Percentiles rank a stretch among this genome's conserved stretches.
Evolutionary conservation across 2,888 invertebrate genomes (phyloP).

Genomic region (Noctua janthina): DNA sequence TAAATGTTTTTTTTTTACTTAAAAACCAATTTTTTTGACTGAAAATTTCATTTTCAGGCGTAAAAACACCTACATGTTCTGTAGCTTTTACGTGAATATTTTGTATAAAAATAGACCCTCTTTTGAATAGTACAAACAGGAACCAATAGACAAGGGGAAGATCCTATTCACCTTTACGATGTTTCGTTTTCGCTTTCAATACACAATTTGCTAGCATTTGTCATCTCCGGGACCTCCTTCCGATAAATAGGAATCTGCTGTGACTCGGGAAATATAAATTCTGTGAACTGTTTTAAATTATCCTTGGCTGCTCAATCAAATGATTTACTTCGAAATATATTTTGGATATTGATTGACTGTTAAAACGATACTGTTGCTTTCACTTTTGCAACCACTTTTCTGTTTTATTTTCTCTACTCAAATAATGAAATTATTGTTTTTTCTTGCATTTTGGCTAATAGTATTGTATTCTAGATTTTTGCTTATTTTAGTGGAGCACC

Average conservation of each 20-base stretch:
- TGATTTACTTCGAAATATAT: not conserved
- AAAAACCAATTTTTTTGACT: not conserved
- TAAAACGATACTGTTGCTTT: not conserved
- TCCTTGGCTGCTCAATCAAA: conserved; percentile 1
- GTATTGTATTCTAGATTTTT: not conserved
- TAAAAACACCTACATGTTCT: no score
- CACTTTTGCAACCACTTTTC: not conserved
- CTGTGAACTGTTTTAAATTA: not conserved
- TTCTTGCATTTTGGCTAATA: not conserved
- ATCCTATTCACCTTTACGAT: conserved; percentile 26
- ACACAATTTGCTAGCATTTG: conserved; percentile 47
- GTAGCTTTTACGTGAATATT: not conserved
- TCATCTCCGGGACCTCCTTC: conserved; percentile 24
- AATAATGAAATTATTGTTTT: no score
- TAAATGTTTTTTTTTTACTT: not conserved
- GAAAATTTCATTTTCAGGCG: not conserved
- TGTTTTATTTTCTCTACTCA: not conserved
- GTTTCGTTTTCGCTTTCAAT: conserved; percentile 38
- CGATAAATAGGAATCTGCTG: not conserved
- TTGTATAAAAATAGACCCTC: not conserved
- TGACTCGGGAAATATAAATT: conserved; percentile 27
- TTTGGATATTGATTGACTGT: not conserved
- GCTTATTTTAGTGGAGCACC: no score
- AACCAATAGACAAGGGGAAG: conserved; percentile 23
- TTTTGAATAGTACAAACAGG: not conserved